Conservation (phyloP, 1,140 invertebrate genomes). For the Calephelis virginiensis region DNA sequence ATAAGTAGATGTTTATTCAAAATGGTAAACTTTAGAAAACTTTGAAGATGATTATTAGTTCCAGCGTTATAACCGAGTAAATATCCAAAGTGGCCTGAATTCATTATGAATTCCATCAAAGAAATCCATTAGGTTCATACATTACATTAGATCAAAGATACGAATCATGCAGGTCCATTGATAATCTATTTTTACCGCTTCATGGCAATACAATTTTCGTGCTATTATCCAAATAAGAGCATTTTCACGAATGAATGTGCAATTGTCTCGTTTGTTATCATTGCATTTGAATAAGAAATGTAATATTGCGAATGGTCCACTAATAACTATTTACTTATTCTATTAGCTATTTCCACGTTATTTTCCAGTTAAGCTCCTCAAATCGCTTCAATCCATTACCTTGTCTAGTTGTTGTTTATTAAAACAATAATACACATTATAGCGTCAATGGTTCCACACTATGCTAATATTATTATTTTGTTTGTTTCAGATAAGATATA, state of each 20-base stretch:
- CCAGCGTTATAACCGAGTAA: too few species aligned
- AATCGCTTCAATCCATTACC: not conserved
- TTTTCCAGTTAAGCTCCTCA: constrained; percentile 15
- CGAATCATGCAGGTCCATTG: too few species aligned
- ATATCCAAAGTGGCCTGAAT: too few species aligned
- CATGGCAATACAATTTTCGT: too few species aligned
- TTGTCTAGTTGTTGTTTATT: constrained; percentile 3
- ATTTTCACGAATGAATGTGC: not conserved
- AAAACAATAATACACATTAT: constrained; percentile 12
- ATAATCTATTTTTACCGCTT: too few species aligned
- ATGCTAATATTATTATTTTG: constrained; percentile 17
- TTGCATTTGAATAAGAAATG: constrained; percentile 18
- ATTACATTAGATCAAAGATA: too few species aligned
- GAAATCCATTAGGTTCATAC: too few species aligned
- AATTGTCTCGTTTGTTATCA: constrained; percentile 3
- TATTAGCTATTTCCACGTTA: constrained; percentile 11
- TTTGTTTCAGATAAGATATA: constrained; percentile 10
- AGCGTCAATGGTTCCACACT: not conserved
- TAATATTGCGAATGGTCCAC: constrained; percentile 9
- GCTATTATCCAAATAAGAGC: too few species aligned
- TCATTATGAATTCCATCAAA: too few species aligned
- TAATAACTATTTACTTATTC: constrained; percentile 5
- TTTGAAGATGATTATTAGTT: too few species aligned
- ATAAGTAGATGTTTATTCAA: too few species aligned
- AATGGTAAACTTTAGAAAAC: too few species aligned